A percentile compares a stretch with the other conserved stretches of the same genome.
phyloP scores from a whole-genome alignment of 2,797 vertebrate genomes.

The Threskiornis aethiopicus region DNA sequence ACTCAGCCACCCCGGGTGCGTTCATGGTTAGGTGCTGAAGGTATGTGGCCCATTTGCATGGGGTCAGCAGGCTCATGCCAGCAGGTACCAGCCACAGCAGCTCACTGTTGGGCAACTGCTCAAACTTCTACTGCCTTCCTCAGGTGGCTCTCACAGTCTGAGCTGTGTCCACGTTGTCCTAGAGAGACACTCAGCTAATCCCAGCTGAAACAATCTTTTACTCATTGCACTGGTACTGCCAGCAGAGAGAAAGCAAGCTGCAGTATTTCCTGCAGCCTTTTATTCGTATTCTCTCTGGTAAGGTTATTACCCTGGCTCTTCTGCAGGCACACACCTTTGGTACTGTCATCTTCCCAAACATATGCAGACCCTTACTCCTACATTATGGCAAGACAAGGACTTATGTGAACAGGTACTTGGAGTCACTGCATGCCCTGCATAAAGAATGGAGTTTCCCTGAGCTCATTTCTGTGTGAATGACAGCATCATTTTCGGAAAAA shows the following conservation, averaged over 20 bases:
- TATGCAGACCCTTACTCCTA: neutral
- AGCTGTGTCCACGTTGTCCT: neutral
- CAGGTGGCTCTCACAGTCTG: fast-evolving
- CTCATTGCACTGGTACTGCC: neutral
- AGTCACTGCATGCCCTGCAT: neutral
- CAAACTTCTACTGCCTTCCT: neutral
- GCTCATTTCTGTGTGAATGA: neutral
- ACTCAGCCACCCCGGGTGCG: fast-evolving
- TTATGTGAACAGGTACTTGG: fast-evolving
- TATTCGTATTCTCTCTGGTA: neutral
- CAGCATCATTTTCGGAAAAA: neutral
- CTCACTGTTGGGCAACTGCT: neutral
- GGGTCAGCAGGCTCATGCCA: neutral
- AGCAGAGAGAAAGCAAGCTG: neutral
- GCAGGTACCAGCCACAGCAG: neutral
- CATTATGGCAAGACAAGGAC: neutral
- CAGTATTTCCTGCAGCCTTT: neutral
- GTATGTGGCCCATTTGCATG: fast-evolving
- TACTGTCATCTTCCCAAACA: neutral
- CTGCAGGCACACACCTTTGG: neutral
- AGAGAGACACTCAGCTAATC: neutral
- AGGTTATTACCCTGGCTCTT: neutral
- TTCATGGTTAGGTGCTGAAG: fast-evolving
- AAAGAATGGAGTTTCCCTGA: neutral
- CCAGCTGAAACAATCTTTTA: neutral